Percentiles rank a stretch among this genome's conserved stretches.
Evolutionary conservation across 2,888 invertebrate genomes (phyloP).

Genomic region (Drosophila setosimentum): DNA sequence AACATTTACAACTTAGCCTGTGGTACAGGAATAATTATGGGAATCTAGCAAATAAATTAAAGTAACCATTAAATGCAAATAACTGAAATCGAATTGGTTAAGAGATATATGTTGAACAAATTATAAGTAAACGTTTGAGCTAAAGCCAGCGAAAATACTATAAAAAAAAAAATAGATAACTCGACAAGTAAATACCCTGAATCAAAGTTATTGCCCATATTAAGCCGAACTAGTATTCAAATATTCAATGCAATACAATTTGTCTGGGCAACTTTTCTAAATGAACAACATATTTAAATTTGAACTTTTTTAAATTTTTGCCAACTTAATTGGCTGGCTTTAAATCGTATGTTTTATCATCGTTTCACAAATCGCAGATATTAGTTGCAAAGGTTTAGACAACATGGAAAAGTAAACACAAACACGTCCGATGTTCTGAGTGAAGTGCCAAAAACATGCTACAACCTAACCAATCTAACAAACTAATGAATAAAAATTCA

Average conservation of each 20-base stretch:
- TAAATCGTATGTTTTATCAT: neutral
- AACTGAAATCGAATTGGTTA: neutral
- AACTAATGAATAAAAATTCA: conserved; percentile 64
- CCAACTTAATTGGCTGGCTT: neutral
- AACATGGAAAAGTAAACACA: conserved; percentile 28
- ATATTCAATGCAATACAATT: neutral
- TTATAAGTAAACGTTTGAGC: neutral
- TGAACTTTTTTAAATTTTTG: neutral
- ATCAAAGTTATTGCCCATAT: neutral
- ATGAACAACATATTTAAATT: neutral
- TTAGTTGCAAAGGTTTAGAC: conserved; percentile 17
- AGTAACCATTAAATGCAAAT: neutral
- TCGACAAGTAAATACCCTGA: neutral
- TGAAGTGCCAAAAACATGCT: conserved; percentile 22
- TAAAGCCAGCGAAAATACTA: neutral
- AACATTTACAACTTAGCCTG: conserved; percentile 17
- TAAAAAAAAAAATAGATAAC: neutral
- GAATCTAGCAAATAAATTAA: conserved; percentile 2
- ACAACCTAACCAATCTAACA: conserved; percentile 44
- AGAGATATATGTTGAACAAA: neutral
- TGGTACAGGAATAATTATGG: conserved; percentile 20
- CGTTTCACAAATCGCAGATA: conserved; percentile 25
- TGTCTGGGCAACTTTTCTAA: neutral
- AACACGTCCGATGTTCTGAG: conserved; percentile 9
- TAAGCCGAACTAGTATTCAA: neutral